phyloP scores from a whole-genome alignment of 2,888 invertebrate genomes.

The Pimpla rufipes region DNA sequence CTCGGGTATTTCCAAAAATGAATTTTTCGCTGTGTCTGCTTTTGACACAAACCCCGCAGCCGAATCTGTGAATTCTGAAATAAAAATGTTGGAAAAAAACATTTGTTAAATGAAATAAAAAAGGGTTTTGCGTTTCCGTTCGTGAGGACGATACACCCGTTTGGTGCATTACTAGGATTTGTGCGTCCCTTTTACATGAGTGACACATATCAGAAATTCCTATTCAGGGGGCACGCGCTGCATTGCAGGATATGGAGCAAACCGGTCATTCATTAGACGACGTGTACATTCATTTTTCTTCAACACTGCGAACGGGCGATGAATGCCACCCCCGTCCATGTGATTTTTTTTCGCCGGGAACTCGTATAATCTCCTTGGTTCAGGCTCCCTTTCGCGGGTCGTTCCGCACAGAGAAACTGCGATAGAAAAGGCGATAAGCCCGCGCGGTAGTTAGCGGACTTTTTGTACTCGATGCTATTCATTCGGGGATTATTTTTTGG shows the following conservation, averaged over 20 bases:
- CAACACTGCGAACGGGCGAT: neutral
- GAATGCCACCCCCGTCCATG: neutral
- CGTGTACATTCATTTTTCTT: neutral
- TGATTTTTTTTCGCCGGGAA: constrained; percentile 7
- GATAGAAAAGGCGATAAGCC: neutral
- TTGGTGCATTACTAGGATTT: neutral
- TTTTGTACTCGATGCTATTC: neutral
- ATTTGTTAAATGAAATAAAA: neutral
- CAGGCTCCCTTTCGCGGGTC: neutral
- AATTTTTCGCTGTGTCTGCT: too few species aligned
- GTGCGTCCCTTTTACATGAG: neutral
- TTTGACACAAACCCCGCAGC: too few species aligned
- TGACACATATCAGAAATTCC: neutral
- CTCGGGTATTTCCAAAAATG: too few species aligned
- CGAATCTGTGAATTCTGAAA: too few species aligned
- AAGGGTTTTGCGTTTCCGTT: neutral
- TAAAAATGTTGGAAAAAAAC: too few species aligned
- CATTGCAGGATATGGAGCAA: neutral
- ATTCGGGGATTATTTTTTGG: neutral
- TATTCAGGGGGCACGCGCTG: neutral
- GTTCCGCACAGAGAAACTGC: neutral
- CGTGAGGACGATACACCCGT: neutral
- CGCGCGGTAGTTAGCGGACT: neutral
- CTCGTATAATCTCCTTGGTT: constrained; percentile 10
- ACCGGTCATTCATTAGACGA: neutral